phyloP scores from a whole-genome alignment of 2,888 invertebrate species.

The Melanophora roralis region DNA sequence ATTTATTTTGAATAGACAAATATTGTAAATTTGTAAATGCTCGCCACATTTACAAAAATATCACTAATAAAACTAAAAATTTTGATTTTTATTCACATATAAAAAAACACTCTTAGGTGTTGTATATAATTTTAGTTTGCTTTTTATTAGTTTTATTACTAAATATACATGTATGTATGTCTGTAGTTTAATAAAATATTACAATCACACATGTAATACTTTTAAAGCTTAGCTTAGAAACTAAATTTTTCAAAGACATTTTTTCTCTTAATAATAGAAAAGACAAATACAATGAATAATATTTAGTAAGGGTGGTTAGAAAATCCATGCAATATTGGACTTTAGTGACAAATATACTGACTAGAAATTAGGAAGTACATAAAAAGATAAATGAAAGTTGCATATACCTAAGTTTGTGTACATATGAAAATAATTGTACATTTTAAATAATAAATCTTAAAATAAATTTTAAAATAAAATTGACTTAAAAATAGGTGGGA shows the following conservation, averaged over 20 bases:
- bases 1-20: no score
- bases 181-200: constrained; percentile 15
- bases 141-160: neutral
- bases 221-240: constrained; percentile 58
- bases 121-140: neutral
- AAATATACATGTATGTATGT: neutral
- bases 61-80: no score
- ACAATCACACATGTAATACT: constrained; percentile 31
- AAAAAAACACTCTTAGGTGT: no score
- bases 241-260: constrained; percentile 30
- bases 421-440: no score
- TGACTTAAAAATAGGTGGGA: constrained; percentile 61
- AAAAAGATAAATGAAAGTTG: neutral
- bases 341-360: constrained; percentile 51
- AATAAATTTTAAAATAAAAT: constrained; percentile 24
- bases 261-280: constrained; percentile 1
- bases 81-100: no score
- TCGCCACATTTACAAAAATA: no score
- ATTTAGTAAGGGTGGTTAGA: constrained; percentile 17
- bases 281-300: constrained; percentile 11
- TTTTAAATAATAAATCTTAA: constrained; percentile 6
- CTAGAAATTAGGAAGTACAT: constrained; percentile 60
- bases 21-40: no score
- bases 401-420: no score
- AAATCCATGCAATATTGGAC: constrained; percentile 36